phyloP scores from a whole-genome alignment of 1,140 invertebrate species.

The Wasmannia auropunctata region DNA sequence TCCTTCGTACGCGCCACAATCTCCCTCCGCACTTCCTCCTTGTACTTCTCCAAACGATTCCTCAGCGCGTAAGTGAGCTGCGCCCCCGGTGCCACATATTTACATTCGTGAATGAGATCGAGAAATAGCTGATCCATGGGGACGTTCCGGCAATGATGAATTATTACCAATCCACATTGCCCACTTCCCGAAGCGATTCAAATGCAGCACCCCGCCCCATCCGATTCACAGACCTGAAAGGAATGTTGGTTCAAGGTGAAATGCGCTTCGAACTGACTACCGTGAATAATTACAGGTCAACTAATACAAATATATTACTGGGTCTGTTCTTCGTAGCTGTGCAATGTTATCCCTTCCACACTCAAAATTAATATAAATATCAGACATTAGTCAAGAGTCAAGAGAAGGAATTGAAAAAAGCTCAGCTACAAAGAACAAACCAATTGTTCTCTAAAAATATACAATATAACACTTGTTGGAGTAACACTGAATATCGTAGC shows the following conservation, averaged over 20 bases:
- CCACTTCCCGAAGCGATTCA: conserved; percentile 11
- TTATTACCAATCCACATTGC: conserved; percentile 55
- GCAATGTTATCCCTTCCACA: not conserved
- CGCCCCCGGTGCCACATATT: conserved; percentile 89
- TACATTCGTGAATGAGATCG: conserved; percentile 90
- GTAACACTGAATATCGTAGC: not conserved
- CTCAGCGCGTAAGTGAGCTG: conserved; percentile 88
- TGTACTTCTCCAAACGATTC: conserved; percentile 88
- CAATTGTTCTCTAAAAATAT: not conserved
- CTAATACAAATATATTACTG: not conserved
- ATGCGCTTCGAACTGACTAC: not conserved
- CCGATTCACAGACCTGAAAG: not conserved
- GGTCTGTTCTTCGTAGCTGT: not conserved
- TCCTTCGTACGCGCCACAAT: conserved; percentile 89
- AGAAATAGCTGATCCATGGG: conserved; percentile 88
- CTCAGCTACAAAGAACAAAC: not conserved
- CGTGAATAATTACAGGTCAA: not conserved
- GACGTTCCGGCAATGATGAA: conserved; percentile 76
- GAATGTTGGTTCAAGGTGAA: not conserved
- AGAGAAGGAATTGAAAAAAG: not conserved
- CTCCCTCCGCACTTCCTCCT: conserved; percentile 86
- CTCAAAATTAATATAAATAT: not conserved
- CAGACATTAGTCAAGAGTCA: not conserved
- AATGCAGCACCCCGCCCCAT: no score
- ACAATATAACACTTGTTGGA: not conserved